phyloP scores from a whole-genome alignment of 2,113 vertebrate species.

The Istiophorus platypterus region DNA sequence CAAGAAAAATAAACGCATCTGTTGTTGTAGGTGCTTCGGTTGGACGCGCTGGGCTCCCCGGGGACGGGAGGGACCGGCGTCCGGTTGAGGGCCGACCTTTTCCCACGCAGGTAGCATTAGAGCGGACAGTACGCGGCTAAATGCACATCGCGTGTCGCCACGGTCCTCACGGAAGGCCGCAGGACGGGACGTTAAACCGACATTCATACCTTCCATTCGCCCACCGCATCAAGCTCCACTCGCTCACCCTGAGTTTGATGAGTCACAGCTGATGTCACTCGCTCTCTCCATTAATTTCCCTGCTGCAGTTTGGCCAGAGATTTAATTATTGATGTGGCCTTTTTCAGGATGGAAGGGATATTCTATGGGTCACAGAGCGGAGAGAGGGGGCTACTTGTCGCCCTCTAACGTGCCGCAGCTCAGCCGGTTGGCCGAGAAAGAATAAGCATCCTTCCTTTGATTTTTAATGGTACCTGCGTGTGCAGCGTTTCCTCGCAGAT shows the following conservation, averaged over 20 bases:
- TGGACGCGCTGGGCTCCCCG: not conserved
- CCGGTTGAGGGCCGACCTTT: slow-evolving; percentile 28
- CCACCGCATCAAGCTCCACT: slow-evolving; percentile 46
- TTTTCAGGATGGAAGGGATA: slow-evolving; percentile 63
- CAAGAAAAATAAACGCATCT: slow-evolving; percentile 33
- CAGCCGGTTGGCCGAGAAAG: not conserved
- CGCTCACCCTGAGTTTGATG: slow-evolving; percentile 57
- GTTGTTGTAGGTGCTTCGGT: slow-evolving; percentile 51
- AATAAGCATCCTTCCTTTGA: not conserved
- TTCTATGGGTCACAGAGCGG: slow-evolving; percentile 55
- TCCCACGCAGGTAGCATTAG: not conserved
- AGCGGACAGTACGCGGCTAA: not conserved
- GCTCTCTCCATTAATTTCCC: slow-evolving; percentile 72
- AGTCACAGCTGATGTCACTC: slow-evolving; percentile 74
- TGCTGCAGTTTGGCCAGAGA: slow-evolving; percentile 68
- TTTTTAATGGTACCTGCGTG: not conserved
- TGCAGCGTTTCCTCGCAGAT: not conserved
- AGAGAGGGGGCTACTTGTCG: slow-evolving; percentile 43
- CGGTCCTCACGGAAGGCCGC: slow-evolving; percentile 20
- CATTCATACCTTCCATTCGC: slow-evolving; percentile 45
- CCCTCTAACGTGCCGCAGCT: slow-evolving; percentile 27
- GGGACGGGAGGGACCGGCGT: not conserved
- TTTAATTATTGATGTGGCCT: slow-evolving; percentile 82
- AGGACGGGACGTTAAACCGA: slow-evolving; percentile 30
- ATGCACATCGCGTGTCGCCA: not conserved